These are phyloP conservation scores for Seira sanloemensis DNA, from an alignment of 2,888 invertebrate genomes.

Conservation along the genomic window DNA sequence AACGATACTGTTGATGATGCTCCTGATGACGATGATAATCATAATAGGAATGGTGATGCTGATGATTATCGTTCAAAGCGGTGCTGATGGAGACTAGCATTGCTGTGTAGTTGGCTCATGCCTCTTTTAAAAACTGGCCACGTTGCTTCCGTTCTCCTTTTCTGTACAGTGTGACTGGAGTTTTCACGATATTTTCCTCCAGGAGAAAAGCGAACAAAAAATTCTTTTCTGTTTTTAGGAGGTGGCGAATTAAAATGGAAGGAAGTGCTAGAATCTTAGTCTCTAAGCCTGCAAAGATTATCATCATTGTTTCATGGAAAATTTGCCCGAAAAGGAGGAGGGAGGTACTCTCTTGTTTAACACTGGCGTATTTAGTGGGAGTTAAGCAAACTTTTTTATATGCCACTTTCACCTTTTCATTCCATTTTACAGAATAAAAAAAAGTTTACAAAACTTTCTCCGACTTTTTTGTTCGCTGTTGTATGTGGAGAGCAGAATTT, in stretches of 20 bases:
- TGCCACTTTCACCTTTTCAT: conserved; percentile 37
- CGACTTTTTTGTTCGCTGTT: neutral
- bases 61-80: conserved; percentile 19
- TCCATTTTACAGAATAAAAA: conserved; percentile 18
- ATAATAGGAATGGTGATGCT: conserved; percentile 47
- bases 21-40: conserved; percentile 55
- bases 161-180: no score
- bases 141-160: conserved; percentile 7
- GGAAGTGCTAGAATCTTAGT: conserved; percentile 19
- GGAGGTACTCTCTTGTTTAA: neutral
- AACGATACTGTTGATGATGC: conserved; percentile 54
- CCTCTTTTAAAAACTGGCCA: conserved; percentile 16
- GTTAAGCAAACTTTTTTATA: conserved; percentile 20
- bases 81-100: conserved; percentile 1
- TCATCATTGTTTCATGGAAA: conserved; percentile 30
- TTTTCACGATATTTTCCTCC: neutral
- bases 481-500: neutral
- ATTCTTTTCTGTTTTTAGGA: neutral
- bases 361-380: conserved; percentile 9
- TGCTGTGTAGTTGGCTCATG: no score
- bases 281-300: conserved; percentile 29
- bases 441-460: conserved; percentile 5
- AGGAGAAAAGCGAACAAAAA: neutral
- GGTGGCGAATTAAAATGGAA: conserved; percentile 19
- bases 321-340: neutral